Evolutionary conservation across 2,113 vertebrate genomes (phyloP).

Genomic region (Delphinus delphis): DNA sequence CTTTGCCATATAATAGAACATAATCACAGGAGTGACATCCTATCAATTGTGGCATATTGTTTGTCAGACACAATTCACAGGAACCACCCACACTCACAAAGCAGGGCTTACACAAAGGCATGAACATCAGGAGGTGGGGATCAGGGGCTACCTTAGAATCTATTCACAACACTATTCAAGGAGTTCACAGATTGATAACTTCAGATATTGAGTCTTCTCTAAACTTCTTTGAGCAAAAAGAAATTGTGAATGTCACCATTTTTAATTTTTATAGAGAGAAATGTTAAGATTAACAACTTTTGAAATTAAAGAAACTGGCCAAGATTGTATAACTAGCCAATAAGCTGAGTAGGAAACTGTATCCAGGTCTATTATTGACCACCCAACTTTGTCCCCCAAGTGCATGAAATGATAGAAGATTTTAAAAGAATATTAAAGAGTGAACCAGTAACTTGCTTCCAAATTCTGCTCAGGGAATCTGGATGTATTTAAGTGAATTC

Average conservation of each 20-base stretch:
- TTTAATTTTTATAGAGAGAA: not conserved
- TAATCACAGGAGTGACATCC: not conserved
- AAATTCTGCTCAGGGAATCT: not conserved
- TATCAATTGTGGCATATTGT: not conserved
- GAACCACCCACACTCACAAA: not conserved
- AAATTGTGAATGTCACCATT: not conserved
- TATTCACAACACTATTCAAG: not conserved
- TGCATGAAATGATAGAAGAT: not conserved
- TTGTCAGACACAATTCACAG: not conserved
- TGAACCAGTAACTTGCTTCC: slow-evolving; percentile 2
- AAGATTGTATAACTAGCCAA: not conserved
- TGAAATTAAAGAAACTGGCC: not conserved
- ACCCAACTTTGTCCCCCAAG: not conserved
- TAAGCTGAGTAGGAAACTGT: not conserved
- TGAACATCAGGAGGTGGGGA: not conserved
- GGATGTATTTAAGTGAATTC: not conserved
- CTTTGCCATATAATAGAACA: not conserved
- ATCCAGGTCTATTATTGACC: not conserved
- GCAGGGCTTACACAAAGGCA: not conserved
- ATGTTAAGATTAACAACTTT: not conserved
- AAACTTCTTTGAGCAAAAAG: slow-evolving; percentile 30
- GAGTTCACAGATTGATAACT: not conserved
- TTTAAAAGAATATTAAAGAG: not conserved
- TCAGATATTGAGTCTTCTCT: not conserved
- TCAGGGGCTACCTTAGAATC: not conserved